Base-by-base conservation (phyloP, 2,888 invertebrate genomes). In the Acronicta leporina region DNA sequence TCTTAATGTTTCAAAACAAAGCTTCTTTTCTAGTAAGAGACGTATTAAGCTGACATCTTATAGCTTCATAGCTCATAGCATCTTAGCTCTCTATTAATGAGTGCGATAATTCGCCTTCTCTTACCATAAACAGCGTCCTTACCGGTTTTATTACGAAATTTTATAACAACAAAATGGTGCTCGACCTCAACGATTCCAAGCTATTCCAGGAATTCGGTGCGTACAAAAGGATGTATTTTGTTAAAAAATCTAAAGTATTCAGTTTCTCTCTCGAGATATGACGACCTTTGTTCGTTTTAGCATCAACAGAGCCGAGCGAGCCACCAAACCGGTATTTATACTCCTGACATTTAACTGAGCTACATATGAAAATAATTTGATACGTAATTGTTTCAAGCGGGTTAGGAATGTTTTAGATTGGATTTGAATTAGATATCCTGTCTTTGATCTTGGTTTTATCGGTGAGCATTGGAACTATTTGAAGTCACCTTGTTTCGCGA, bases 341-440 rank as follows among this genome's bases (percentile, higher is more conserved):
- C 66, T 69, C 57, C 71, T 83, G 83, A 82, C 84, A 84, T 82
- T 81, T 80, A 79, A 73, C 75, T 75, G 76, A 68, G 69, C 76
- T 64, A 76, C 82, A 78, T 74, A 81, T 79, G 73, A 80, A 78
- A 80, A 79, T 79, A 79, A 80, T 75, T 70, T 54, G 63, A 68
- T 73, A 52, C 71, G 71, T 47, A 70, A 66, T 77, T 77, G 74
- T 73, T 66, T 57, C 11, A 59, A 52, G 55, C 46, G 30, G 53
- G 61, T 45, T 46, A 11, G 40, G 33, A 44, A 62, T 54, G 56
- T 73, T 57, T 58, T 38, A 47, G 30, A 25, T 63, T 52, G 44
- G 30, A 40, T 40, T 48, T 25, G 4, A 20, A 20, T 20, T 3
- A 20, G 20, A 20, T 20, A n/a, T n/a, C n/a, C 11, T 33, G 33